Conservation (phyloP, 2,888 invertebrate genomes). For the Luperina nickerlii region DNA sequence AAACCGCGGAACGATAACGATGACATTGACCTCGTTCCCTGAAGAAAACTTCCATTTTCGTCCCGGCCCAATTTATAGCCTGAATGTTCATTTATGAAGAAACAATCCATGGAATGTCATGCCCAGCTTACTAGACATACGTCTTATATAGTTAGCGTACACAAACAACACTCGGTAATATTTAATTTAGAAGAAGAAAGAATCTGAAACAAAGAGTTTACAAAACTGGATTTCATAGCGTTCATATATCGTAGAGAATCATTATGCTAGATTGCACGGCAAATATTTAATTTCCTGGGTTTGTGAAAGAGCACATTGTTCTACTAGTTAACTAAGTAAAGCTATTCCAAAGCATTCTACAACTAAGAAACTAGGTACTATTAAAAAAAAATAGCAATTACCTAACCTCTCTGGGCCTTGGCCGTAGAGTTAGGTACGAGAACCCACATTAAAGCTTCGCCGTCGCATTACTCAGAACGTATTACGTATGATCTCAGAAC, state of each 20-base stretch:
- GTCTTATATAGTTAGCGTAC: constrained; percentile 1
- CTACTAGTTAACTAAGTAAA: background rate
- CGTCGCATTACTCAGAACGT: constrained; percentile 20
- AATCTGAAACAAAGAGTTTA: background rate
- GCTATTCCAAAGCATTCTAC: background rate
- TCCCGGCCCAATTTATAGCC: constrained; percentile 62
- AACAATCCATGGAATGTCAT: constrained; percentile 22
- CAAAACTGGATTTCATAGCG: background rate
- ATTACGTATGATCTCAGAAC: constrained; percentile 14
- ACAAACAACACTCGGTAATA: constrained; percentile 5
- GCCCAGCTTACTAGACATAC: constrained; percentile 6
- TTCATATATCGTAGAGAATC: background rate
- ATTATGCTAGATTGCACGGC: background rate
- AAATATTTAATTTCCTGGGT: background rate
- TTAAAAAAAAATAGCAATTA: background rate
- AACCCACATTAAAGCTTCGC: background rate
- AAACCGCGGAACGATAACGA: constrained; percentile 68
- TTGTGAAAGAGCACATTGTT: background rate
- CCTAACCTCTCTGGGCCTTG: background rate
- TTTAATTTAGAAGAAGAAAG: constrained; percentile 13
- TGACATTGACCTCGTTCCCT: constrained; percentile 82
- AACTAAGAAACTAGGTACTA: background rate
- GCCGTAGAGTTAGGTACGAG: background rate
- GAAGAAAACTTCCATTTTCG: constrained; percentile 73
- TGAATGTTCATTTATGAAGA: constrained; percentile 40